Conservation (phyloP, 1,140 invertebrate species). For the Maconellicoccus hirsutus region DNA sequence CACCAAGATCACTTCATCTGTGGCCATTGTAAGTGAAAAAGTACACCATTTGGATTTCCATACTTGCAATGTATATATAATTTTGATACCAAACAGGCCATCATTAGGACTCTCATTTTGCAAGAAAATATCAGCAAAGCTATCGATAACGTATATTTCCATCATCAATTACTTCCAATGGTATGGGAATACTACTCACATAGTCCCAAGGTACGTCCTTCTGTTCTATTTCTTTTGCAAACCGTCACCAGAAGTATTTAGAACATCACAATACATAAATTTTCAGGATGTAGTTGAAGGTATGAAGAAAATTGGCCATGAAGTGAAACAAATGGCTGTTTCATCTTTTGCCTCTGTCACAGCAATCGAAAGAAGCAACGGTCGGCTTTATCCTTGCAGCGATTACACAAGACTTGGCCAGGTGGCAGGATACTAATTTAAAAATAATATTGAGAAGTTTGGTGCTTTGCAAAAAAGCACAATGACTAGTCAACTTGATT, state of each 20-base stretch:
- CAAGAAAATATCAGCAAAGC: background rate
- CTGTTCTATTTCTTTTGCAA: background rate
- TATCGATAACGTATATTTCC: background rate
- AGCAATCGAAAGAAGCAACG: background rate
- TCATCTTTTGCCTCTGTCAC: background rate
- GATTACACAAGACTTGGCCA: background rate
- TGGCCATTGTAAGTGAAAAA: constrained; percentile 48
- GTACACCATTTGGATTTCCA: background rate
- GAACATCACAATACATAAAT: too few relatives aligned
- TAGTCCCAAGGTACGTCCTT: background rate
- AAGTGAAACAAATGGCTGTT: background rate
- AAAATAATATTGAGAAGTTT: too few relatives aligned
- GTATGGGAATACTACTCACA: background rate
- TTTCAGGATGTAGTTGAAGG: background rate
- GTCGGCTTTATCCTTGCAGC: background rate
- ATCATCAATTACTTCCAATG: background rate
- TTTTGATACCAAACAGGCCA: background rate
- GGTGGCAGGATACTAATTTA: too few relatives aligned
- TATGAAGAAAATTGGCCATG: constrained; percentile 5
- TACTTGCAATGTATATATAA: background rate
- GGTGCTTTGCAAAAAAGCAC: too few relatives aligned
- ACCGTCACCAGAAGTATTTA: too few relatives aligned
- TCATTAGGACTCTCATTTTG: background rate
- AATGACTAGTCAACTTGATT: too few relatives aligned
- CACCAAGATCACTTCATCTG: constrained; percentile 72